phyloP scores from a whole-genome alignment of 2,113 vertebrate species.

The Solea solea region DNA sequence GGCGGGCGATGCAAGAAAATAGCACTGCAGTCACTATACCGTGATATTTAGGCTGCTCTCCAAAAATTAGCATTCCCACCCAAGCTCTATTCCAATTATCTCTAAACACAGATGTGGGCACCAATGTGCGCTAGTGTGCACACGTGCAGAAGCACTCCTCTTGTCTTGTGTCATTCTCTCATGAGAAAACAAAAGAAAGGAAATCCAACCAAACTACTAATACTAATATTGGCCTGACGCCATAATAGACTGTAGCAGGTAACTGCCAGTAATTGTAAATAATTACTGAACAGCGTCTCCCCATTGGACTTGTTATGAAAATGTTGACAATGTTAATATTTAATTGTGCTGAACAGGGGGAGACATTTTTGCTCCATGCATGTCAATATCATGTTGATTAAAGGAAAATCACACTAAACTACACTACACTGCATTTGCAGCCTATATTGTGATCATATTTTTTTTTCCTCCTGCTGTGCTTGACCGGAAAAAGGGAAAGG shows the following conservation, averaged over 20 bases:
- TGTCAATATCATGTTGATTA: not conserved
- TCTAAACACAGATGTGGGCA: conserved; percentile 3
- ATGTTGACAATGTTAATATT: conserved; percentile 51
- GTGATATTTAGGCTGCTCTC: conserved; percentile 21
- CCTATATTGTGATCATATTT: not conserved
- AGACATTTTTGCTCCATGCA: conserved; percentile 14
- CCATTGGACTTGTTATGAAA: conserved; percentile 30
- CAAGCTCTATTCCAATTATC: conserved; percentile 19
- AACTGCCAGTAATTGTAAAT: conserved; percentile 50
- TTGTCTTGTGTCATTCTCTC: conserved; percentile 1
- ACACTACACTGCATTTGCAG: not conserved
- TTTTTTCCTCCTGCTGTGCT: not conserved
- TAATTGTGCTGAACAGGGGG: conserved; percentile 8
- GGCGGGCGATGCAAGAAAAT: conserved; percentile 5
- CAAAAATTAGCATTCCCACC: conserved; percentile 29
- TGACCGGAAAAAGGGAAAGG: not conserved
- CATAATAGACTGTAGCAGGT: conserved; percentile 36
- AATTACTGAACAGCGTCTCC: conserved; percentile 31
- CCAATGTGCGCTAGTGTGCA: not conserved
- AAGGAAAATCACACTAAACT: conserved; percentile 9
- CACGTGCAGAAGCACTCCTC: not conserved
- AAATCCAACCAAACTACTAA: not conserved
- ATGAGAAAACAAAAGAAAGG: not conserved
- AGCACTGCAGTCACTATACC: conserved; percentile 6
- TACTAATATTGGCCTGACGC: conserved; percentile 23